Evolutionary conservation across 2,113 vertebrate genomes (phyloP).

Genomic region (Turdus rufiventris): DNA sequence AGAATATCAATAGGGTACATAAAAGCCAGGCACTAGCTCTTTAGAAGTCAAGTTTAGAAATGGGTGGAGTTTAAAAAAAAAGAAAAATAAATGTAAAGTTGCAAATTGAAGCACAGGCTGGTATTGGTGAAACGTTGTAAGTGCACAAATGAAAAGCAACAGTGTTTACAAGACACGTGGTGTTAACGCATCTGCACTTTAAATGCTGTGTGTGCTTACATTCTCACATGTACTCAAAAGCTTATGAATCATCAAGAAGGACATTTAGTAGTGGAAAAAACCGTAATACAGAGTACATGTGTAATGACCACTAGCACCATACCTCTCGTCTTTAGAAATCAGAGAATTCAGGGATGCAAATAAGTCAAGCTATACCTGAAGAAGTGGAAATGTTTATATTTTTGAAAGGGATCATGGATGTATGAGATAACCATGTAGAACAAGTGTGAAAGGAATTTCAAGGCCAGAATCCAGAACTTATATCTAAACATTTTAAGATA

Average conservation of each 20-base stretch:
- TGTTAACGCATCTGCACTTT: accelerated
- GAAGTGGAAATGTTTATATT: background rate
- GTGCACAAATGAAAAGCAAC: background rate
- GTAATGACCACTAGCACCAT: background rate
- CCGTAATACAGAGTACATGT: background rate
- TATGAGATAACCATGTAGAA: background rate
- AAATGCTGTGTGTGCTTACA: background rate
- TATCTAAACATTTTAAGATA: background rate
- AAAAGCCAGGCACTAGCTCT: background rate
- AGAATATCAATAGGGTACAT: background rate
- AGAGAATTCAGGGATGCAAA: background rate
- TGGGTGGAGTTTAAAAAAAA: background rate
- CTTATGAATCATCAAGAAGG: background rate
- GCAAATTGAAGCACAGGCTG: background rate
- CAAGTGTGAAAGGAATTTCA: background rate
- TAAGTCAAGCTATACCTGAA: background rate
- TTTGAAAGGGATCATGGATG: background rate
- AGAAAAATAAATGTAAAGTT: background rate
- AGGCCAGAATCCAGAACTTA: background rate
- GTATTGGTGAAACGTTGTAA: background rate
- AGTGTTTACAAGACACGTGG: background rate
- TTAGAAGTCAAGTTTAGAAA: background rate
- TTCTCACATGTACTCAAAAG: background rate
- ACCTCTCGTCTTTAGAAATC: background rate
- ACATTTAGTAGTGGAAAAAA: background rate